phyloP scores from a whole-genome alignment of 2,888 invertebrate genomes.

The Cataglyphis rosenhaueri region DNA sequence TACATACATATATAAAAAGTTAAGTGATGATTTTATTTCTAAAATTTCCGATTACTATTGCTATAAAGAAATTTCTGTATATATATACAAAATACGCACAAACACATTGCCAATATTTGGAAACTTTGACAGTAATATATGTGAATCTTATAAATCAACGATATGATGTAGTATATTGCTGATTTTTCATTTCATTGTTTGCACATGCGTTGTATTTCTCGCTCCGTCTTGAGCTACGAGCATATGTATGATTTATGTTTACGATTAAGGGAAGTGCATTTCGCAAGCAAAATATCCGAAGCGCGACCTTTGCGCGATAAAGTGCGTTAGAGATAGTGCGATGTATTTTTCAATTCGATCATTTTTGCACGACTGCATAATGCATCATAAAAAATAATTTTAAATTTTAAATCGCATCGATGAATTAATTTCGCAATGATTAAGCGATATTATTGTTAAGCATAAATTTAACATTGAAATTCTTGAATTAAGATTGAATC shows the following conservation, averaged over 20 bases:
- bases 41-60: background rate
- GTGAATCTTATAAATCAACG: background rate
- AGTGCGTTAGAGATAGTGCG: background rate
- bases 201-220: background rate
- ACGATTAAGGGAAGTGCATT: background rate
- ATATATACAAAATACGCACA: background rate
- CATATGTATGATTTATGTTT: background rate
- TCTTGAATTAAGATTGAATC: background rate
- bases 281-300: constrained; percentile 16
- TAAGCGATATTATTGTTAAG: background rate
- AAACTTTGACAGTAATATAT: background rate
- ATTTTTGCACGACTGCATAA: background rate
- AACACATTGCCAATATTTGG: background rate
- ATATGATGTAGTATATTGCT: background rate
- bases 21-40: background rate
- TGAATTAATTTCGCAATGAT: background rate
- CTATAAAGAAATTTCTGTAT: background rate
- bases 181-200: background rate
- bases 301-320: background rate
- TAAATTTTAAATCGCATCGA: constrained; percentile 2
- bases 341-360: background rate
- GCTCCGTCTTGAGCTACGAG: background rate
- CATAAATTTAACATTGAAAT: background rate
- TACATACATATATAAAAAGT: background rate
- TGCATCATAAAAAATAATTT: background rate